Conservation (phyloP, 2,797 vertebrate genomes). For the Sibirionetta formosa region DNA sequence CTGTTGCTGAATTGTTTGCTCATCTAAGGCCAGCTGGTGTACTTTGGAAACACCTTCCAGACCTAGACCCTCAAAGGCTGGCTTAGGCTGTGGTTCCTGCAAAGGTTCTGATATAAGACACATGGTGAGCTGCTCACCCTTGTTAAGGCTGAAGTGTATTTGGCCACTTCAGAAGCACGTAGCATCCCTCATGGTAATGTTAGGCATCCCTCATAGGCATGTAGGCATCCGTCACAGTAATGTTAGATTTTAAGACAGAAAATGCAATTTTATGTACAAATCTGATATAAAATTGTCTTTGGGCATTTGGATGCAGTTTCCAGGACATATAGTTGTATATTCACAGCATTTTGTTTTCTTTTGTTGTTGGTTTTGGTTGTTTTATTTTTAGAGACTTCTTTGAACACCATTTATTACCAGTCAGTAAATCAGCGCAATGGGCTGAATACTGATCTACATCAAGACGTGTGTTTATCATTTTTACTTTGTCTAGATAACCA, state of each 20-base stretch:
- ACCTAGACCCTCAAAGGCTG: not conserved
- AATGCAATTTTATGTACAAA: not conserved
- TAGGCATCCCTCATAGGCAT: not conserved
- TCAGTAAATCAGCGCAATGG: not conserved
- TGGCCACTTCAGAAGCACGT: not conserved
- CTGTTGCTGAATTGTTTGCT: not conserved
- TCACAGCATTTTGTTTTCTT: fast-evolving
- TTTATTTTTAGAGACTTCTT: not conserved
- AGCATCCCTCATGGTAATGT: not conserved
- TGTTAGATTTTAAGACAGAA: not conserved
- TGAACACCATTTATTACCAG: not conserved
- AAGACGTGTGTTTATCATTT: not conserved
- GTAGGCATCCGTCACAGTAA: not conserved
- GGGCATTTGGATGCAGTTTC: not conserved
- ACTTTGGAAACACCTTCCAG: not conserved
- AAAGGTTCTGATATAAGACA: not conserved
- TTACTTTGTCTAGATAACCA: not conserved
- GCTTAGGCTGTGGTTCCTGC: not conserved
- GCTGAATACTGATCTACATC: not conserved
- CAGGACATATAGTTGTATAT: not conserved
- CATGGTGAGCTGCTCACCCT: not conserved
- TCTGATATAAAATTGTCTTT: not conserved
- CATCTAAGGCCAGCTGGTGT: not conserved
- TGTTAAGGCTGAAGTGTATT: not conserved
- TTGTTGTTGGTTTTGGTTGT: not conserved